A percentile compares a stretch with the other conserved stretches of the same genome.
Evolutionary conservation across 2,888 invertebrate species (phyloP).

Genomic region (Calliopum simillimum): DNA sequence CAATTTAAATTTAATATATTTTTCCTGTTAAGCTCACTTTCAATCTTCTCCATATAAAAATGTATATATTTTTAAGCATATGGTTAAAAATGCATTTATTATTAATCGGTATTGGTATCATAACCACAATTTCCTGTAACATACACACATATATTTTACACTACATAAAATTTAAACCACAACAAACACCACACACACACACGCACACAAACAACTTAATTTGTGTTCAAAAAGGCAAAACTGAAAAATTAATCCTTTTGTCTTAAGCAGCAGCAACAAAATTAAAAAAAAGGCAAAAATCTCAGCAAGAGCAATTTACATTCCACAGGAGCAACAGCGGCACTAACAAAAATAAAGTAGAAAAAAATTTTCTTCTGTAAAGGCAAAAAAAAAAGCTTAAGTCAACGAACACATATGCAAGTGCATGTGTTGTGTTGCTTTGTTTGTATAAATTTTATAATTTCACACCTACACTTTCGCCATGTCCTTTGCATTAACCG

Average conservation of each 20-base stretch:
- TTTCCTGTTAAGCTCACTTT: too few relatives aligned
- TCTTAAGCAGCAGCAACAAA: not conserved
- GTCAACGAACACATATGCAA: slow-evolving; percentile 20
- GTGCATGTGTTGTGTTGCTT: slow-evolving; percentile 26
- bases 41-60: too few relatives aligned
- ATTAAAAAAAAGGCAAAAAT: slow-evolving; percentile 8
- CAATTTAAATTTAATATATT: too few relatives aligned
- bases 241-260: slow-evolving; percentile 19
- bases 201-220: slow-evolving; percentile 7
- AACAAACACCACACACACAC: too few relatives aligned
- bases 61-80: too few relatives aligned
- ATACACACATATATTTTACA: too few relatives aligned
- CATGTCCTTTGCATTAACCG: not conserved
- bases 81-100: too few relatives aligned
- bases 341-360: not conserved
- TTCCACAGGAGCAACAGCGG: not conserved
- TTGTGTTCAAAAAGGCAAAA: not conserved
- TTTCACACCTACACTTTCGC: not conserved
- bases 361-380: not conserved
- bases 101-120: too few relatives aligned
- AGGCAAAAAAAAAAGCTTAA: not conserved
- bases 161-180: not conserved
- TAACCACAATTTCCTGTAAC: not conserved
- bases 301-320: slow-evolving; percentile 5
- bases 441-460: slow-evolving; percentile 45